These are phyloP conservation scores for Sciurus carolinensis DNA, from an alignment of 2,797 vertebrate species.

Conservation along the genomic window DNA sequence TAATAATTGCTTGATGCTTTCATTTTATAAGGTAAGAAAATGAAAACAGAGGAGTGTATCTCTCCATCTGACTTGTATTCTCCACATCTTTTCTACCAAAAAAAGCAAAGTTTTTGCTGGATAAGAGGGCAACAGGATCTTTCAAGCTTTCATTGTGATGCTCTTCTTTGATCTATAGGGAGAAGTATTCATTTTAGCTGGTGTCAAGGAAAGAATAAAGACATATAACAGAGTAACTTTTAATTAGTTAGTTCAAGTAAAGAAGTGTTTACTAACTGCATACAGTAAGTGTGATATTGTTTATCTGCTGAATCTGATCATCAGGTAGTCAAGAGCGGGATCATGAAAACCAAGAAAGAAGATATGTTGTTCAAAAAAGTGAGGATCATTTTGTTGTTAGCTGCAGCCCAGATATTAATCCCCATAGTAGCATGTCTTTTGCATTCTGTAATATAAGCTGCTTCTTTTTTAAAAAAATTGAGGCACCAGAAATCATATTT, in stretches of 20 bases:
- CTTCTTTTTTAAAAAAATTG: background rate
- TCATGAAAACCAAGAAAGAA: background rate
- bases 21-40: background rate
- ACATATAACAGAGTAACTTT: background rate
- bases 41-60: background rate
- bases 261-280: background rate
- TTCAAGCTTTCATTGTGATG: background rate
- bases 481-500: conserved; percentile 12
- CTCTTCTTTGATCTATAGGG: background rate
- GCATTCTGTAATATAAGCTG: background rate
- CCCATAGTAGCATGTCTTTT: background rate
- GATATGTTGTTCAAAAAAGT: background rate
- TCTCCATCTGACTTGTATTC: background rate
- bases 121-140: background rate
- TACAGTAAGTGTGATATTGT: background rate
- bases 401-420: background rate
- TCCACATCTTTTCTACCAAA: background rate
- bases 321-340: background rate
- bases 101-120: background rate
- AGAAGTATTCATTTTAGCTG: conserved; percentile 34
- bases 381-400: background rate
- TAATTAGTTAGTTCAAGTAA: background rate
- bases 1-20: background rate
- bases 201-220: background rate
- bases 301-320: background rate